A percentile compares a stretch with the other conserved stretches of the same genome.
phyloP scores from a whole-genome alignment of 2,113 vertebrate genomes.

The Pelecanus crispus region DNA sequence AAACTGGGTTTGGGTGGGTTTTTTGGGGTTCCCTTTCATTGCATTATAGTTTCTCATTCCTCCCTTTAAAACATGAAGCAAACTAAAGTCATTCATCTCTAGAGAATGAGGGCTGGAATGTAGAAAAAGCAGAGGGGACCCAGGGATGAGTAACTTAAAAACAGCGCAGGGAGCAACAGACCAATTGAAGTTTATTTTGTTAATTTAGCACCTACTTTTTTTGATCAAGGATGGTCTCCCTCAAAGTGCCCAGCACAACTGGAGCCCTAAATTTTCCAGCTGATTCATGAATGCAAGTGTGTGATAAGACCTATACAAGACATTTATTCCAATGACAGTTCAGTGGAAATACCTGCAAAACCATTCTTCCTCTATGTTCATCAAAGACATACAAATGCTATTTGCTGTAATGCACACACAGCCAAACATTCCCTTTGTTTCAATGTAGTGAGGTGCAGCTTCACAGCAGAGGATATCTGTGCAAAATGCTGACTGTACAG shows the following conservation, averaged over 20 bases:
- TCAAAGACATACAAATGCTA: background rate
- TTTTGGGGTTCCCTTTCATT: background rate
- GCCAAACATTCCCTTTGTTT: background rate
- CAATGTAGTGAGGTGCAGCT: background rate
- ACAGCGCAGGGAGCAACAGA: background rate
- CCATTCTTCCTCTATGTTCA: background rate
- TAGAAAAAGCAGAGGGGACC: background rate
- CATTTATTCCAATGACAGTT: background rate
- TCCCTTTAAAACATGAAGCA: background rate
- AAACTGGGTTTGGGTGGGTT: background rate
- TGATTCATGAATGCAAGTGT: background rate
- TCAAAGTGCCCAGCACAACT: background rate
- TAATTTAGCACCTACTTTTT: background rate
- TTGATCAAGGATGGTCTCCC: background rate
- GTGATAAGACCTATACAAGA: background rate
- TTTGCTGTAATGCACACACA: background rate
- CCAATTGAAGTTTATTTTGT: background rate
- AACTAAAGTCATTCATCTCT: background rate
- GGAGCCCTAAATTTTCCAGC: background rate
- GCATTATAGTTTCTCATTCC: background rate
- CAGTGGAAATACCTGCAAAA: background rate
- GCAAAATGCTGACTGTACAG: background rate
- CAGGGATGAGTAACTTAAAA: background rate
- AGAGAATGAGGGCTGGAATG: background rate
- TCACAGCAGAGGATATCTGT: background rate